phyloP scores from a whole-genome alignment of 2,797 vertebrate genomes.

The Enteromius mattozi region DNA sequence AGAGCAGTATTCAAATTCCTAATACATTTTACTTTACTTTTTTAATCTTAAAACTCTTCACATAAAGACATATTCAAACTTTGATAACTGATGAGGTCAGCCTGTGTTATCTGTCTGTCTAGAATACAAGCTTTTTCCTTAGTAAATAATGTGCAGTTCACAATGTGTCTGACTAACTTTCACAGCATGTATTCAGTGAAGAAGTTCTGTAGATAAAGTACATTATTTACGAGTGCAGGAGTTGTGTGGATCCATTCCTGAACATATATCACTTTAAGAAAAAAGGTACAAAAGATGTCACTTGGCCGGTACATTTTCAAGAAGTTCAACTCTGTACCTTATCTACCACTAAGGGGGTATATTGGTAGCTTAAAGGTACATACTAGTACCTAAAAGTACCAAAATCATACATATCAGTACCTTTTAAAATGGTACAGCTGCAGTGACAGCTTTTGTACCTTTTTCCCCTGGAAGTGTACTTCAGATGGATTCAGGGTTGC shows the following conservation, averaged over 20 bases:
- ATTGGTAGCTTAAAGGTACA: neutral
- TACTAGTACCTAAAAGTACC: neutral
- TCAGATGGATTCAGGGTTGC: neutral
- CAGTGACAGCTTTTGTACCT: neutral
- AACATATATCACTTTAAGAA: neutral
- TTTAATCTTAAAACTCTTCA: neutral
- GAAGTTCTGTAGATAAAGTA: neutral
- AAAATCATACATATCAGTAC: neutral
- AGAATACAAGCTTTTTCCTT: neutral
- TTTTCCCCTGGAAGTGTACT: neutral
- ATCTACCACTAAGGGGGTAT: neutral
- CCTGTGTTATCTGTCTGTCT: neutral
- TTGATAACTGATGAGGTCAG: neutral
- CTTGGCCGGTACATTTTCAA: neutral
- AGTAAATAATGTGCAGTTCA: neutral
- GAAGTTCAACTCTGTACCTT: neutral
- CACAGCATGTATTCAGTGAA: neutral
- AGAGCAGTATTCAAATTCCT: neutral
- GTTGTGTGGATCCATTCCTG: constrained; percentile 5
- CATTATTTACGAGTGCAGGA: neutral
- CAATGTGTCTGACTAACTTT: neutral
- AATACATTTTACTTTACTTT: neutral
- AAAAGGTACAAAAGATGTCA: neutral
- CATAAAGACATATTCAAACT: neutral
- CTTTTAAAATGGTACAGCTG: neutral